Evolutionary conservation across 2,888 invertebrate species (phyloP).

Genomic region (Drosophila lutescens): DNA sequence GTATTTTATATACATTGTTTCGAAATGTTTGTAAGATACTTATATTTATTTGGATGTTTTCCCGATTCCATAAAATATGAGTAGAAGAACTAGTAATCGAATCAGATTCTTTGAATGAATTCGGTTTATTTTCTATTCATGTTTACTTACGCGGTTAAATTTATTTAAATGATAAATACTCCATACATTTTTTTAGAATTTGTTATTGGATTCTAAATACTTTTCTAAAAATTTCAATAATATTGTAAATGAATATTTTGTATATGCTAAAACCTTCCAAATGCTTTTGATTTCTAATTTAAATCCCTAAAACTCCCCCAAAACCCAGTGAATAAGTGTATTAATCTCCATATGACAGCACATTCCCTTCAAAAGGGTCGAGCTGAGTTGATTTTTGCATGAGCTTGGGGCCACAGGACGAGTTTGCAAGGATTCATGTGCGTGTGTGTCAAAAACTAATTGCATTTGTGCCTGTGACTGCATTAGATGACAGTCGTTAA

Average conservation of each 20-base stretch:
- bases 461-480: conserved; percentile 54
- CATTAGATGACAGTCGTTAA: conserved; percentile 37
- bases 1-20: conserved; percentile 3
- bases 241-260: too few species aligned
- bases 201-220: too few species aligned
- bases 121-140: too few species aligned
- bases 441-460: conserved; percentile 62
- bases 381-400: conserved; percentile 40
- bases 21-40: background rate
- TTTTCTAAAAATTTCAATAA: too few species aligned
- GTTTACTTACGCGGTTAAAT: too few species aligned
- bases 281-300: background rate
- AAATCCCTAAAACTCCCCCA: background rate
- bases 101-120: too few species aligned
- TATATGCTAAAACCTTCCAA: background rate
- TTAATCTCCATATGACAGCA: conserved; percentile 49
- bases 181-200: too few species aligned
- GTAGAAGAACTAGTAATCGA: too few species aligned
- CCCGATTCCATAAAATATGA: background rate
- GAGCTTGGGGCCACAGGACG: conserved; percentile 9
- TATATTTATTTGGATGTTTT: background rate
- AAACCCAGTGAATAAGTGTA: background rate
- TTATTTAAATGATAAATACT: too few species aligned
- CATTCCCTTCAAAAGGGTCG: conserved; percentile 28
- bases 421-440: conserved; percentile 10